Evolutionary conservation across 2,797 vertebrate genomes (phyloP).

Genomic region (Acropternis orthonyx): DNA sequence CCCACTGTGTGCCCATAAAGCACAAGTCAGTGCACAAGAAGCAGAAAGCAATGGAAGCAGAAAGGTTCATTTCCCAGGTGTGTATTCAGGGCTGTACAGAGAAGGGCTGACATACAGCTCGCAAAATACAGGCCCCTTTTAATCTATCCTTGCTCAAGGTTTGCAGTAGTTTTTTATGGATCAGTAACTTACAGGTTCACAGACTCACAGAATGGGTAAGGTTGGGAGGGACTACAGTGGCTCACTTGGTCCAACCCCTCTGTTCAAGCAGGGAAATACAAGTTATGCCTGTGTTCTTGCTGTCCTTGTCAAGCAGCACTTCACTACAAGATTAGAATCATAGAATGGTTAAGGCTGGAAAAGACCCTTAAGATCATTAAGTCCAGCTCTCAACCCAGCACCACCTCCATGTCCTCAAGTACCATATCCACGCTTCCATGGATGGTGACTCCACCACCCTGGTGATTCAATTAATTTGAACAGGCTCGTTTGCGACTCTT

Average conservation of each 20-base stretch:
- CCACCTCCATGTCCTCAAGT: neutral
- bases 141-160: neutral
- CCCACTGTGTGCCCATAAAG: accelerated
- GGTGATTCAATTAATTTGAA: neutral
- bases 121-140: neutral
- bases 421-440: neutral
- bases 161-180: neutral
- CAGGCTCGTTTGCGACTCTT: neutral
- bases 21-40: neutral
- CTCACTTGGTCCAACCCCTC: neutral
- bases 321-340: neutral
- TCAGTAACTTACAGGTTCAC: neutral
- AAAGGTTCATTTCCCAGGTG: neutral
- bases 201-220: neutral
- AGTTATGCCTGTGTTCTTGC: neutral
- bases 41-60: neutral
- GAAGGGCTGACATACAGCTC: neutral
- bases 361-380: neutral
- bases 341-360: neutral
- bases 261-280: neutral
- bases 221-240: neutral
- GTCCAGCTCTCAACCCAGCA: neutral
- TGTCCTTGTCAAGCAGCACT: neutral
- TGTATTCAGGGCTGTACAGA: neutral
- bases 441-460: neutral